Percentiles rank a stretch among this genome's conserved stretches.
Evolutionary conservation across 2,113 vertebrate species (phyloP).

Genomic region (Xenopus laevis): DNA sequence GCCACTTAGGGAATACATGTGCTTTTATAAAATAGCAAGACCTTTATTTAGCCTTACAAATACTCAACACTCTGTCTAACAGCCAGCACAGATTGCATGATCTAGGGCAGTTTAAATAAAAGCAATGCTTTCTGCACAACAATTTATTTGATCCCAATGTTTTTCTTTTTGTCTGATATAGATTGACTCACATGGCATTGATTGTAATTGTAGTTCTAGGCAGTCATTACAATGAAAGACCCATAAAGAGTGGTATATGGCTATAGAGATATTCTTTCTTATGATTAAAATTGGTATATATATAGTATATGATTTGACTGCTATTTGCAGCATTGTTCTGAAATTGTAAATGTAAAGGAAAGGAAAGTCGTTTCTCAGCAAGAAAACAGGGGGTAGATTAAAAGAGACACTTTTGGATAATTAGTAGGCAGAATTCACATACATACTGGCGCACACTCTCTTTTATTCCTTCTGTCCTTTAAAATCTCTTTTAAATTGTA

Average conservation of each 20-base stretch:
- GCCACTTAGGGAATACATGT: conserved; percentile 1
- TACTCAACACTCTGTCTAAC: too few relatives aligned
- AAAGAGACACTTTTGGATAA: too few relatives aligned
- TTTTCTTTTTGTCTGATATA: background rate
- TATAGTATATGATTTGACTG: too few relatives aligned
- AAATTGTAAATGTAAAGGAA: too few relatives aligned
- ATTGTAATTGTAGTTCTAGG: conserved; percentile 8
- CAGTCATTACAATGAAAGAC: background rate
- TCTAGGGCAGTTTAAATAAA: background rate
- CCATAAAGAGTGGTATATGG: background rate
- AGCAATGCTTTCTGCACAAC: background rate
- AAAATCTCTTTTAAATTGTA: too few relatives aligned
- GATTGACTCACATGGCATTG: background rate
- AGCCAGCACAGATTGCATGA: conserved; percentile 1
- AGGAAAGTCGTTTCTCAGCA: too few relatives aligned
- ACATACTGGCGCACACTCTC: too few relatives aligned
- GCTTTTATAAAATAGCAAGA: background rate
- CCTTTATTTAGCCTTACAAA: background rate
- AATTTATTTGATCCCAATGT: background rate
- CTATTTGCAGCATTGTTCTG: too few relatives aligned
- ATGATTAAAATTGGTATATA: conserved; percentile 5
- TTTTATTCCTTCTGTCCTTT: too few relatives aligned
- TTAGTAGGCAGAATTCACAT: too few relatives aligned
- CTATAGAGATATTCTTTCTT: background rate
- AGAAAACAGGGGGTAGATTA: too few relatives aligned